Conservation (phyloP, 2,888 invertebrate genomes). For the Seira ritae region DNA sequence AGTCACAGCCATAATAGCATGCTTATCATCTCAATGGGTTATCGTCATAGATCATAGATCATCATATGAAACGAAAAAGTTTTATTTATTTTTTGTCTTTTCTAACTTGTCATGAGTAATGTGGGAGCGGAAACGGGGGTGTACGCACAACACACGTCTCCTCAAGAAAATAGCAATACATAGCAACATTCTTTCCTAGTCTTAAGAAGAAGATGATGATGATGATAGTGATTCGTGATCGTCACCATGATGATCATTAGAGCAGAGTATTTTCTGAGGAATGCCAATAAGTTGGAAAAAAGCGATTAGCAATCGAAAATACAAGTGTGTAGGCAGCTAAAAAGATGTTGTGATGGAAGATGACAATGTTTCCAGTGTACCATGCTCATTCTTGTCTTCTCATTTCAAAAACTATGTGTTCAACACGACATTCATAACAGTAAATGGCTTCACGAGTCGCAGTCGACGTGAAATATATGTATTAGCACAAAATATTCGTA, state of each 20-base stretch:
- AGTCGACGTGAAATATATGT: too few relatives aligned
- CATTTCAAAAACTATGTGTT: too few relatives aligned
- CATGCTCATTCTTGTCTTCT: not conserved
- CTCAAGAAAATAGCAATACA: too few relatives aligned
- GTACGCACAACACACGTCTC: not conserved
- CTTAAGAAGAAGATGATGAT: too few relatives aligned
- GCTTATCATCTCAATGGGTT: constrained; percentile 5
- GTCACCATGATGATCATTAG: not conserved
- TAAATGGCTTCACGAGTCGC: too few relatives aligned
- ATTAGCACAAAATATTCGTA: too few relatives aligned
- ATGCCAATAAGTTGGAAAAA: not conserved
- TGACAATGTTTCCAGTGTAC: constrained; percentile 64
- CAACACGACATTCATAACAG: too few relatives aligned
- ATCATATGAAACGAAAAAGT: not conserved
- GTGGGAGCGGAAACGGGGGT: not conserved
- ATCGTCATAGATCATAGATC: constrained; percentile 11
- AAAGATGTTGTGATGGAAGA: constrained; percentile 37
- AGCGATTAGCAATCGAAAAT: not conserved
- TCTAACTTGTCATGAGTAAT: not conserved
- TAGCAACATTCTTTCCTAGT: too few relatives aligned
- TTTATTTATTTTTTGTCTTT: not conserved
- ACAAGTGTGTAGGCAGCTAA: not conserved
- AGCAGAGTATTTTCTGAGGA: not conserved
- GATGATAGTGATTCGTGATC: too few relatives aligned
- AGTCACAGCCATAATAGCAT: not conserved